Percentiles rank a stretch among this genome's conserved stretches.
These are phyloP conservation scores for Hassar affinis DNA, from an alignment of 2,113 vertebrate genomes.

Conservation along the genomic window DNA sequence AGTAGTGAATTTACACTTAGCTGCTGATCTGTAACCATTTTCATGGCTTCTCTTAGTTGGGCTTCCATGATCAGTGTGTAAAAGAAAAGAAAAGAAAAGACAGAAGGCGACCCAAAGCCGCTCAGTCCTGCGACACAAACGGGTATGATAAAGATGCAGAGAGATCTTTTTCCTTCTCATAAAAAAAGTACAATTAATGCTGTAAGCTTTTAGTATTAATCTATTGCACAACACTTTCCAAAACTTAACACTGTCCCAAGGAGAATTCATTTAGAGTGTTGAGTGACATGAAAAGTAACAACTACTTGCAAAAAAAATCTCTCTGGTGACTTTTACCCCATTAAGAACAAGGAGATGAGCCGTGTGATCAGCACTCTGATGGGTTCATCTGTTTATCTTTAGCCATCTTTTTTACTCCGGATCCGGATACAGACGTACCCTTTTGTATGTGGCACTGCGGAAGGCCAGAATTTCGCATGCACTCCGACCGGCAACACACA, in stretches of 20 bases:
- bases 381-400: neutral
- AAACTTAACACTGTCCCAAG: conserved; percentile 35
- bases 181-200: conserved; percentile 31
- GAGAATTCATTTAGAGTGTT: conserved; percentile 47
- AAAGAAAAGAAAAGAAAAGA: neutral
- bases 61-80: neutral
- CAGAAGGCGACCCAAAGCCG: conserved; percentile 2
- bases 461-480: conserved; percentile 1
- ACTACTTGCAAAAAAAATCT: conserved; percentile 10
- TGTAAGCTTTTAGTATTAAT: conserved; percentile 31
- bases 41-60: neutral
- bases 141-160: conserved; percentile 7
- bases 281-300: conserved; percentile 24
- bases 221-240: conserved; percentile 54
- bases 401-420: conserved; percentile 8
- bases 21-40: conserved; percentile 17
- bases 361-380: conserved; percentile 16
- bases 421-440: conserved; percentile 16
- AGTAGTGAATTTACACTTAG: conserved; percentile 6
- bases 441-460: conserved; percentile 1
- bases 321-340: neutral
- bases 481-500: neutral
- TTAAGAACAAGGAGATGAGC: neutral
- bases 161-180: neutral
- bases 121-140: conserved; percentile 12